phyloP scores from a whole-genome alignment of 2,113 vertebrate genomes.

The Orcinus orca region DNA sequence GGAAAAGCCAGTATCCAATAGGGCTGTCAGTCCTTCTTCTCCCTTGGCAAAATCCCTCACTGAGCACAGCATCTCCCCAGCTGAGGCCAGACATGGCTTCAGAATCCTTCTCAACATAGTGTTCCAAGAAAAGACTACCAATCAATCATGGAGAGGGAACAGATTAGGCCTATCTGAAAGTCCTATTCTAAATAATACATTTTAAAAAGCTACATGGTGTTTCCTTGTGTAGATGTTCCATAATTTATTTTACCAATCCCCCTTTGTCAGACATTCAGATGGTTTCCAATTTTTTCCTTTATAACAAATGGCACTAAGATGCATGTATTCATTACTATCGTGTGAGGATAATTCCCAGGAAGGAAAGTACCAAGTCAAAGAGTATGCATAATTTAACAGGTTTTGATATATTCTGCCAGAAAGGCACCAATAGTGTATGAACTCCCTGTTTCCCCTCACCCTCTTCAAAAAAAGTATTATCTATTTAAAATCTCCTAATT shows the following conservation, averaged over 20 bases:
- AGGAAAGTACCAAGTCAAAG: background rate
- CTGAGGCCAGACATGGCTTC: background rate
- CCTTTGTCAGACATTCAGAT: slow-evolving; percentile 22
- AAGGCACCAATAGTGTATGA: background rate
- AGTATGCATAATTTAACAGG: background rate
- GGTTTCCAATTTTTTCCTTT: background rate
- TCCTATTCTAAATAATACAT: slow-evolving; percentile 24
- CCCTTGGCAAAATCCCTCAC: background rate
- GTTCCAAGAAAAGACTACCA: background rate
- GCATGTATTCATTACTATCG: background rate
- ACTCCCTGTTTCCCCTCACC: background rate
- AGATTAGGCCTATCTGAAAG: slow-evolving; percentile 23
- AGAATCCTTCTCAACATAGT: background rate
- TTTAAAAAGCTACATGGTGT: slow-evolving; percentile 24
- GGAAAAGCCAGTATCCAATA: background rate
- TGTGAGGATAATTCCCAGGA: background rate
- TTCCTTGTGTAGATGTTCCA: background rate
- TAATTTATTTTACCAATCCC: slow-evolving; percentile 47
- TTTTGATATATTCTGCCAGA: background rate
- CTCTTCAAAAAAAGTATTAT: background rate
- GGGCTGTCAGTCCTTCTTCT: background rate
- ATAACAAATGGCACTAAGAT: background rate
- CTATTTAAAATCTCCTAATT: background rate
- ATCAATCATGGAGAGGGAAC: background rate
- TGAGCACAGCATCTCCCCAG: background rate